Evolutionary conservation across 2,888 invertebrate genomes (phyloP).

Genomic region (Cyrtodaria siliqua): DNA sequence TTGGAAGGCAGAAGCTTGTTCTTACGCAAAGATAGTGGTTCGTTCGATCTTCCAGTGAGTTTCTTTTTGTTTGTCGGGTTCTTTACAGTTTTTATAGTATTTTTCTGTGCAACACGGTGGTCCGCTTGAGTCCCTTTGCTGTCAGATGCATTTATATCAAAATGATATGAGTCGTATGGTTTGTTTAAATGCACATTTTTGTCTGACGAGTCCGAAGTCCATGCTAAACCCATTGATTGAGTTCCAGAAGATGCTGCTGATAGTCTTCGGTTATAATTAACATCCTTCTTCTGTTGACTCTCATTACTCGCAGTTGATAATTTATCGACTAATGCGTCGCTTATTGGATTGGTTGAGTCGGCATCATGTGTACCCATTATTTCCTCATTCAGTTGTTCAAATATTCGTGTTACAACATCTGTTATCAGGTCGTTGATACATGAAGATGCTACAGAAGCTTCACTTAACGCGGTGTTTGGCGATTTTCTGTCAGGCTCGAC

Average conservation of each 20-base stretch:
- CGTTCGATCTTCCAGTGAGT: background rate
- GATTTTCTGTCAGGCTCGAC: constrained; percentile 2
- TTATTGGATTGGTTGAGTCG: no score
- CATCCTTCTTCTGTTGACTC: constrained; percentile 2
- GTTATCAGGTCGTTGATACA: constrained; percentile 36
- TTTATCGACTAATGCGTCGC: no score
- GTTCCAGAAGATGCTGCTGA: constrained; percentile 22
- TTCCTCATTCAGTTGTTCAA: constrained; percentile 30
- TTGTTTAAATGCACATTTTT: no score
- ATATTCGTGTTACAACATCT: constrained; percentile 35
- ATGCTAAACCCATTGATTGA: no score
- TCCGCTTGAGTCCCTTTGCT: no score
- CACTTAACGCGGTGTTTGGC: constrained; percentile 14
- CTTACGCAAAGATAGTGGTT: constrained; percentile 5
- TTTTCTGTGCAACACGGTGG: no score
- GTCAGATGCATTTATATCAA: no score
- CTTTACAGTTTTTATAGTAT: no score
- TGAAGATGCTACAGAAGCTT: constrained; percentile 42
- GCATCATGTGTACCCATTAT: background rate
- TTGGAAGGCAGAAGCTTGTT: background rate
- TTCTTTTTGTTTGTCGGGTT: background rate
- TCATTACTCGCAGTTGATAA: background rate
- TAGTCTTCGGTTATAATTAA: constrained; percentile 46
- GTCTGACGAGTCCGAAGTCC: no score
- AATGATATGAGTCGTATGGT: no score